Conservation (phyloP, 2,113 vertebrate species). For the Cyprinodon variegatus region DNA sequence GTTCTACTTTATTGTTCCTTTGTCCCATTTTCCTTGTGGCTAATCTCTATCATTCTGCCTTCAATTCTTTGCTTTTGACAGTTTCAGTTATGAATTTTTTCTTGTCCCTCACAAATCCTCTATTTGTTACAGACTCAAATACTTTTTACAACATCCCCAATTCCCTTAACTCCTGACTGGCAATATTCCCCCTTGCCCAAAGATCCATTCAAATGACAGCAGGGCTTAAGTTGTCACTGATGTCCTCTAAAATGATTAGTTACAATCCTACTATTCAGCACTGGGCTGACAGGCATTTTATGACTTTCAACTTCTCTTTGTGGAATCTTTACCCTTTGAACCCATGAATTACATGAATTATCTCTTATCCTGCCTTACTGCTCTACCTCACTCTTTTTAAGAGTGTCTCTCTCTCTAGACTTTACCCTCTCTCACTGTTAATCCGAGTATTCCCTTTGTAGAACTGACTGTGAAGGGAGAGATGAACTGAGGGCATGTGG, state of each 20-base stretch:
- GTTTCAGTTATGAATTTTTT: conserved; percentile 40
- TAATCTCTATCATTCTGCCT: conserved; percentile 38
- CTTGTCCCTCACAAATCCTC: conserved; percentile 38
- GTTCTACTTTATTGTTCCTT: background rate
- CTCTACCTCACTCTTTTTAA: conserved; percentile 8
- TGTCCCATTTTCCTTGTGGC: conserved; percentile 5
- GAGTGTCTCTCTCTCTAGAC: conserved; percentile 12
- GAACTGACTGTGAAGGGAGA: conserved; percentile 5
- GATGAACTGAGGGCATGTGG: background rate
- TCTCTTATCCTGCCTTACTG: background rate
- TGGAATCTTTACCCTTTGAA: conserved; percentile 10
- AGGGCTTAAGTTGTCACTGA: conserved; percentile 40
- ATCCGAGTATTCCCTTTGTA: conserved; percentile 25
- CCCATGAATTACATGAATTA: background rate
- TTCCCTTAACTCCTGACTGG: background rate
- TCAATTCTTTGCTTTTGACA: conserved; percentile 20
- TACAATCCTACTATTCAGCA: conserved; percentile 19
- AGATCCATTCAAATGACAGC: conserved; percentile 17
- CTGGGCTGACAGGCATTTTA: conserved; percentile 26
- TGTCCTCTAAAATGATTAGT: conserved; percentile 29
- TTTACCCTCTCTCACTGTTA: conserved; percentile 38
- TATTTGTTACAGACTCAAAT: conserved; percentile 16
- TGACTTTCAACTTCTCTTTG: conserved; percentile 19
- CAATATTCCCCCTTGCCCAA: background rate
- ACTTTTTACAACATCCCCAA: conserved; percentile 6